phyloP scores from a whole-genome alignment of 2,797 vertebrate species.

The Euthynnus affinis region DNA sequence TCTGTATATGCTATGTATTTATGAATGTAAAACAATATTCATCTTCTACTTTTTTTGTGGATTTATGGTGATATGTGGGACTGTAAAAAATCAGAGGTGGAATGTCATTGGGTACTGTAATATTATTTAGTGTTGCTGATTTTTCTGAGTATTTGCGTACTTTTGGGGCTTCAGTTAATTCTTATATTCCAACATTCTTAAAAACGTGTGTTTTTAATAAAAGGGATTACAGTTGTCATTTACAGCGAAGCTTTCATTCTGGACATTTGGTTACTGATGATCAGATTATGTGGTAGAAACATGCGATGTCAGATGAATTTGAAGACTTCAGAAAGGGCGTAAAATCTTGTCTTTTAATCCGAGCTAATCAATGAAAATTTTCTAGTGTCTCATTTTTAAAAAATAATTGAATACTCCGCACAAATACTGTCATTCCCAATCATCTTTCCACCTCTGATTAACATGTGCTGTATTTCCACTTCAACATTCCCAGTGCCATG shows the following conservation, averaged over 20 bases:
- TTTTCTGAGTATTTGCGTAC: constrained; percentile 19
- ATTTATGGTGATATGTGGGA: constrained; percentile 46
- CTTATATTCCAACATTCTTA: neutral
- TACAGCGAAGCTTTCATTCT: neutral
- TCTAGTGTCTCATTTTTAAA: neutral
- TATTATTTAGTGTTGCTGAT: neutral
- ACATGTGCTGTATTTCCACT: constrained; percentile 38
- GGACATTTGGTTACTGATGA: neutral
- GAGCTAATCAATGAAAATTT: neutral
- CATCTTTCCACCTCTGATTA: constrained; percentile 45
- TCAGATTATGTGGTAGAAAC: neutral
- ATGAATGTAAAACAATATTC: constrained; percentile 74
- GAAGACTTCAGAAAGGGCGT: neutral
- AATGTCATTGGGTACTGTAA: constrained; percentile 17
- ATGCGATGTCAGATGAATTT: neutral
- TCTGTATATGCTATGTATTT: constrained; percentile 65
- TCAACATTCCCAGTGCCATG: constrained; percentile 40
- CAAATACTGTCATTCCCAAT: neutral
- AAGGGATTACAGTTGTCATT: neutral
- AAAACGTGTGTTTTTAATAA: neutral
- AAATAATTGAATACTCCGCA: neutral
- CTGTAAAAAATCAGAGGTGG: constrained; percentile 51
- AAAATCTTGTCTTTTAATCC: constrained; percentile 1
- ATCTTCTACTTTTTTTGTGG: constrained; percentile 51
- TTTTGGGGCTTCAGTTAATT: constrained; percentile 11